Base-by-base conservation (phyloP, 2,797 vertebrate species). In the Peromyscus aztecus region DNA sequence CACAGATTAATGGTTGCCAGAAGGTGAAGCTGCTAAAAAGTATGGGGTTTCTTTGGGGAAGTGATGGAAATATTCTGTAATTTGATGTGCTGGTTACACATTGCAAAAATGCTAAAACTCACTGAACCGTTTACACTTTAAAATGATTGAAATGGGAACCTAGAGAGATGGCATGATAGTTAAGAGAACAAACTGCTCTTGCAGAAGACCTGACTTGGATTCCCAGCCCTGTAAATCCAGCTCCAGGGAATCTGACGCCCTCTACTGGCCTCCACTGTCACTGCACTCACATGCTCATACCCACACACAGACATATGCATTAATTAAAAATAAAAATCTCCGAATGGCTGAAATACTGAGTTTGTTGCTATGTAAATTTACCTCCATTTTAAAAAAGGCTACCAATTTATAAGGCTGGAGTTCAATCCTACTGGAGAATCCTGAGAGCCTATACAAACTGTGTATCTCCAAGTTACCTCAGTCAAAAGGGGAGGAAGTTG, bases 51-150 rank as follows among this genome's bases (percentile, higher is more conserved):
- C 40, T 71, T 86, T 57, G 24, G 0, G 0, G 3, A 19, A 37
- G 59, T 52, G 23, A 90, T 61, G 37, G n/a, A 71, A 92, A 84
- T 67, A 6, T 57, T 91, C 55, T 94, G n/a, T 49, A 90, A 86
- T 59, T 73, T 84, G 84, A 75, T n/a, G 3, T 27, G 67, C 69
- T 43, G 2, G 11, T 10, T 67, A 7, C 46, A 49, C 0, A 52
- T 19, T 27, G 77, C 59, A 21, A 61, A 34, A 61, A 90, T 57
- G 75, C 40, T 89, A 90, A 93, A 91, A 87, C 12, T 40, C 63
- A 61, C 8, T 65, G 27, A 88, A 27, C 2, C 78, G 17, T 31
- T 63, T 91, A 37, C 24, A 11, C 57, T 61, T 73, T 89, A 29
- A 89, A 49, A 49, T 57, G 7, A 57, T 86, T 89, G 49, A 96